These are phyloP conservation scores for Clarias magur DNA, from an alignment of 2,113 vertebrate genomes.

Conservation along the genomic window DNA sequence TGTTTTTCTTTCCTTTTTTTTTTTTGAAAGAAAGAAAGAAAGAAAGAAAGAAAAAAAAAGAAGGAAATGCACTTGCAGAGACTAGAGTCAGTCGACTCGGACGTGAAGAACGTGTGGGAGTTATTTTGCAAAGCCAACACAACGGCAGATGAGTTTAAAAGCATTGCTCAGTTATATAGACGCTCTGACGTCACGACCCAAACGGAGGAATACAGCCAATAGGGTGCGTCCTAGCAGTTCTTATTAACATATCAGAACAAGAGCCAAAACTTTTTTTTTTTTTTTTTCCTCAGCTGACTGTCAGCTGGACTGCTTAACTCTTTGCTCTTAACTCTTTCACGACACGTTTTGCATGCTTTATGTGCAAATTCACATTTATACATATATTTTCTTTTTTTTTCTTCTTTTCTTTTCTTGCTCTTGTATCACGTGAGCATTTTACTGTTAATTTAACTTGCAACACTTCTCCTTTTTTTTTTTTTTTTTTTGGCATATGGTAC, in stretches of 20 bases:
- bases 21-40: background rate
- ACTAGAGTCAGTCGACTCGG: constrained; percentile 45
- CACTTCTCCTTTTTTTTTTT: no score
- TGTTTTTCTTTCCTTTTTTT: background rate
- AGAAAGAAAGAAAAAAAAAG: background rate
- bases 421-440: background rate
- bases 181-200: constrained; percentile 85
- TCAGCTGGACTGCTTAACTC: constrained; percentile 82
- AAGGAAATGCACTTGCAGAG: background rate
- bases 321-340: constrained; percentile 70
- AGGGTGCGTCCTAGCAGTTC: constrained; percentile 63
- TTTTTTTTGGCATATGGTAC: background rate
- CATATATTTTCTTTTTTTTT: no score
- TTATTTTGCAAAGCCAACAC: constrained; percentile 86
- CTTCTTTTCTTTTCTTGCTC: background rate
- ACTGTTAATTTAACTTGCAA: background rate
- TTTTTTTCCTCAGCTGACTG: constrained; percentile 81
- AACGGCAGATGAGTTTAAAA: constrained; percentile 92
- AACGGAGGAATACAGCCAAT: constrained; percentile 89
- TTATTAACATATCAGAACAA: constrained; percentile 91
- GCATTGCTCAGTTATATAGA: constrained; percentile 92
- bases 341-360: background rate
- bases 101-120: constrained; percentile 56
- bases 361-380: background rate
- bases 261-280: constrained; percentile 83